Evolutionary conservation across 2,797 vertebrate genomes (phyloP), one percentile per base, ranked within the genome.

Genomic region (Carapus acus): DNA sequence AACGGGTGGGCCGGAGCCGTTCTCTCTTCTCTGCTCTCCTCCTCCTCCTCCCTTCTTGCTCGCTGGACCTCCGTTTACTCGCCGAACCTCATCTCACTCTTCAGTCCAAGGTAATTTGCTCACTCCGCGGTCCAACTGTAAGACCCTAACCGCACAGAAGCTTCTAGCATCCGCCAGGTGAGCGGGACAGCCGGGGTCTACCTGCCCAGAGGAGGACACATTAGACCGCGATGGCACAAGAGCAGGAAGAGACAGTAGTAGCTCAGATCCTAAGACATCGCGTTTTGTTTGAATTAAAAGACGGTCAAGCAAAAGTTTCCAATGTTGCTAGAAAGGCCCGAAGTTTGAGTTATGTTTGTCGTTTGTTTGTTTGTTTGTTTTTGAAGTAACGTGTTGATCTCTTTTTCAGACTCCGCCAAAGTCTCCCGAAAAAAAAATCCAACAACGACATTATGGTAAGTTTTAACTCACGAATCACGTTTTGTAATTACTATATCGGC

Each of bases 361-460:
- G 31, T 8, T 44, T 13, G n/a, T 44, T 38, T n/a, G n/a, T n/a
- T 37, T 1, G 2, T 27, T 43, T 27, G 1, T 2, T 27, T 20
- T 8, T 20, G n/a, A 2, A 42, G 15, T 62, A 20, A 60, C 2
- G 0, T 19, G 22, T 54, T 43, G n/a, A 7, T 52, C 1, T 39
- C 18, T 67, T 36, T 17, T 24, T 48, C 66, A 83, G 78, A 69
- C 43, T 21, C 21, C 19, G 8, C 19, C 22, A 51, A 57, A 15
- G 38, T 40, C 45, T 21, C 16, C 7, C 18, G 12, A 24, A 47
- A 58, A n/a, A 54, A 60, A 65, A 14, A 9, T 6, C 16, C n/a
- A 39, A 49, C 13, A 52, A 61, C 20, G 16, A 61, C 58, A 75
- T 65, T 52, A 86, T 86, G 85, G 85, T 85, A 65, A 84, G 83